These are phyloP conservation scores for Rhodinocichla rosea DNA, from an alignment of 2,113 vertebrate genomes.

Conservation along the genomic window DNA sequence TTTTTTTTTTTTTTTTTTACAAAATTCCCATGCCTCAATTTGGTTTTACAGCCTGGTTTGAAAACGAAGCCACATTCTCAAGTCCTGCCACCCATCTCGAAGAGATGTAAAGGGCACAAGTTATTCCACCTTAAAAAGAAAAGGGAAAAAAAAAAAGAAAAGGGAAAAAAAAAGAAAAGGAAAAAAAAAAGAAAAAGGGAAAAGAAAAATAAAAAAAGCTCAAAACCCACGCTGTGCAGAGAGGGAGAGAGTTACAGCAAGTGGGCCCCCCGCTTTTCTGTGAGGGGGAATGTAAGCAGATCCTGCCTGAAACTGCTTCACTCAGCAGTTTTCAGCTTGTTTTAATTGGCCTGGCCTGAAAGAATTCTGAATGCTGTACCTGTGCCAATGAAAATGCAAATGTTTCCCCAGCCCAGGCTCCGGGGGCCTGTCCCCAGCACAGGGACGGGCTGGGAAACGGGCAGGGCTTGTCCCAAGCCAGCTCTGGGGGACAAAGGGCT, in stretches of 20 bases:
- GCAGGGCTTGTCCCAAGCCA: neutral
- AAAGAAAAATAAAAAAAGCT: no score
- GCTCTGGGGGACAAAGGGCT: conserved; percentile 11
- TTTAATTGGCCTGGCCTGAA: conserved; percentile 79
- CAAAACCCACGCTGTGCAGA: conserved; percentile 28
- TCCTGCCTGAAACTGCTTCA: conserved; percentile 64
- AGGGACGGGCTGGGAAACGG: neutral
- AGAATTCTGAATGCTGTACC: conserved; percentile 75
- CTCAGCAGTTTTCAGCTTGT: conserved; percentile 76
- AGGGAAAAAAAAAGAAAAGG: rapidly evolving
- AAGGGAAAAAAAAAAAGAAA: neutral
- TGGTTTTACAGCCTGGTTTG: neutral
- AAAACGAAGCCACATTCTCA: neutral
- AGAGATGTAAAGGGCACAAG: conserved; percentile 21
- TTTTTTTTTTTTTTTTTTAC: neutral
- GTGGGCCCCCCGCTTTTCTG: conserved; percentile 65
- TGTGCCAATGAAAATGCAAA: conserved; percentile 75
- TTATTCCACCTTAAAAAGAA: conserved; percentile 56
- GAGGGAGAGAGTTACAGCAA: conserved; percentile 43
- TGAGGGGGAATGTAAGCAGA: conserved; percentile 72
- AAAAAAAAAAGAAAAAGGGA: neutral
- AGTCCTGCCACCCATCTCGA: conserved; percentile 29
- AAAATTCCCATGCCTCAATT: neutral
- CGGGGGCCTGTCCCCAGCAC: neutral
- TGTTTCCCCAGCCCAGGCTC: conserved; percentile 38